Evolutionary conservation across 2,888 invertebrate genomes (phyloP).

Genomic region (Eupithecia exiguata): DNA sequence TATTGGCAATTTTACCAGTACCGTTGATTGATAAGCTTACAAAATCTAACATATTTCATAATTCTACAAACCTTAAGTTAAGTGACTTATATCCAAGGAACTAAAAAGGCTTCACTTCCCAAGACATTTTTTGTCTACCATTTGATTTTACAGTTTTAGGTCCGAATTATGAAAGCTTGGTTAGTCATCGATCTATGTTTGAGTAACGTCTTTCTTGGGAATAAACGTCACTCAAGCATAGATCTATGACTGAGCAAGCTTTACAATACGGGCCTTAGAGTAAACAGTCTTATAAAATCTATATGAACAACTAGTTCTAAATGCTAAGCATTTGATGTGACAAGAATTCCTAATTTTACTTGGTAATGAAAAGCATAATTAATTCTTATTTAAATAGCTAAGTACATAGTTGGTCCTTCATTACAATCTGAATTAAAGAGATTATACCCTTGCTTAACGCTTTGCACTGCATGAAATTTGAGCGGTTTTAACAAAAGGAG

Average conservation of each 20-base stretch:
- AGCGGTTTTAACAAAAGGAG: not conserved
- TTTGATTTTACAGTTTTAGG: not conserved
- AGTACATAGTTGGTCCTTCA: not conserved
- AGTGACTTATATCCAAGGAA: not conserved
- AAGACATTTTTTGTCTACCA: not conserved
- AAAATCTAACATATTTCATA: not conserved
- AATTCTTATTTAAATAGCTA: not conserved
- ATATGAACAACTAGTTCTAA: constrained; percentile 1
- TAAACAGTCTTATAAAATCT: constrained; percentile 4
- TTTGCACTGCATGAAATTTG: not conserved
- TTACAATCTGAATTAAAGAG: not conserved
- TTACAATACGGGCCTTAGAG: not conserved
- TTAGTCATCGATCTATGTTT: no score
- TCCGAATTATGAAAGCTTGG: no score
- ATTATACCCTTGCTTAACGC: not conserved
- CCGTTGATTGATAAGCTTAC: constrained; percentile 8
- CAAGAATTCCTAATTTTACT: not conserved
- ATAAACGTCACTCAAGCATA: no score
- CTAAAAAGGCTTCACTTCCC: not conserved
- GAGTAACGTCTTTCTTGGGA: no score
- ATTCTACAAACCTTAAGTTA: not conserved
- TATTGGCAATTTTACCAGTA: constrained; percentile 5
- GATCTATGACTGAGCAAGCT: no score
- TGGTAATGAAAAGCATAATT: not conserved
- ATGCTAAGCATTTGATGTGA: not conserved